A percentile compares a stretch with the other conserved stretches of the same genome.
phyloP scores from a whole-genome alignment of 2,888 invertebrate species.

The Brachyopa scutellaris region DNA sequence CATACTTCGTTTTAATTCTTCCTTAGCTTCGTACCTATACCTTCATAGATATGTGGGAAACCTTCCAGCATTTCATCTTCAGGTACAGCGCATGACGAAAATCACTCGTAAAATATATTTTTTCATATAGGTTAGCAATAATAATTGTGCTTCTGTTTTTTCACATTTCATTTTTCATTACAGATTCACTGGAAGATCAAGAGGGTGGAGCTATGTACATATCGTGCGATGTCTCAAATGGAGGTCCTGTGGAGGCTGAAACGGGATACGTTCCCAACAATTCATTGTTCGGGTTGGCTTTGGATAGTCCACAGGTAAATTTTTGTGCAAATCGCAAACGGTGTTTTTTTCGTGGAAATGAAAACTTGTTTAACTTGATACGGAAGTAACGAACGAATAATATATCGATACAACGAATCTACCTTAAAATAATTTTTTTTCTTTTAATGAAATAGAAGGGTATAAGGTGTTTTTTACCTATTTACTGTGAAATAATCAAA shows the following conservation, averaged over 20 bases:
- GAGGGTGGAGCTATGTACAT: conserved; percentile 83
- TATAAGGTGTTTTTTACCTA: too few relatives aligned
- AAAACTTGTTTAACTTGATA: too few relatives aligned
- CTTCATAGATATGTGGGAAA: conserved; percentile 8
- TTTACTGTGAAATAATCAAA: too few relatives aligned
- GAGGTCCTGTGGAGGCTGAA: conserved; percentile 82
- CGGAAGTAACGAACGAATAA: too few relatives aligned
- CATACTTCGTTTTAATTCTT: too few relatives aligned
- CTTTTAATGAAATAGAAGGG: too few relatives aligned
- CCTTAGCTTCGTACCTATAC: conserved; percentile 4
- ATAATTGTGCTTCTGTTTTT: conserved; percentile 24
- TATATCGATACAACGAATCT: too few relatives aligned
- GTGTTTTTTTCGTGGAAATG: too few relatives aligned
- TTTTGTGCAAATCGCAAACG: too few relatives aligned
- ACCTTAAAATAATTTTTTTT: too few relatives aligned
- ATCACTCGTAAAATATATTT: background rate
- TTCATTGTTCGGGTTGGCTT: conserved; percentile 82
- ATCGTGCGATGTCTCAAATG: conserved; percentile 82
- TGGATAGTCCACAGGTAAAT: conserved; percentile 82
- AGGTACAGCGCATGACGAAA: conserved; percentile 51
- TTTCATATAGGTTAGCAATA: background rate
- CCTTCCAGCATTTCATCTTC: background rate
- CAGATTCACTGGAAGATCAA: conserved; percentile 82
- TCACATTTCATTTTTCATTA: conserved; percentile 70
- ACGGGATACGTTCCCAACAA: conserved; percentile 82